Conservation (phyloP, 2,797 vertebrate genomes). For the Silurus lanzhouensis region DNA sequence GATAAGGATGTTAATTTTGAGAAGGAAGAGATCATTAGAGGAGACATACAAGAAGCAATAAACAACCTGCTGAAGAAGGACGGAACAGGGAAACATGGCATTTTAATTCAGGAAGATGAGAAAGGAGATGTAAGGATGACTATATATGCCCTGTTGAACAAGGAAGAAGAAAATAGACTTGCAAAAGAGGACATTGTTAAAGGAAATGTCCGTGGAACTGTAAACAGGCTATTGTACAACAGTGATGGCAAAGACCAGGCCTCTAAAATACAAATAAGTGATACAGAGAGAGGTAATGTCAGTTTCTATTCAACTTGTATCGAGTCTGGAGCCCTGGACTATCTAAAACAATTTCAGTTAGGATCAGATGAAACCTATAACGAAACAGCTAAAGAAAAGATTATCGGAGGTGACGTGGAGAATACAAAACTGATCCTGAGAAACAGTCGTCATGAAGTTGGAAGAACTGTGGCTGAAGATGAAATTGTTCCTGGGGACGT, state of each 20-base stretch:
- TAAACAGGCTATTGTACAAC: conserved; percentile 82
- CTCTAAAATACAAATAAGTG: conserved; percentile 77
- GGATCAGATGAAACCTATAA: conserved; percentile 67
- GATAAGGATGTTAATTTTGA: conserved; percentile 74
- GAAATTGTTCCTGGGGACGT: conserved; percentile 90
- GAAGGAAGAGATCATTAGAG: conserved; percentile 83
- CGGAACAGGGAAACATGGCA: conserved; percentile 81
- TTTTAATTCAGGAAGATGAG: conserved; percentile 92
- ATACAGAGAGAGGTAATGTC: conserved; percentile 88
- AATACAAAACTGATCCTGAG: conserved; percentile 82
- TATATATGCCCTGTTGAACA: conserved; percentile 89
- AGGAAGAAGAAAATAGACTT: conserved; percentile 66
- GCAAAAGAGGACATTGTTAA: conserved; percentile 81
- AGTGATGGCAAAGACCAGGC: conserved; percentile 68
- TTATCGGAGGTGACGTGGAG: conserved; percentile 84
- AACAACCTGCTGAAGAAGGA: conserved; percentile 81
- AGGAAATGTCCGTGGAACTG: conserved; percentile 82
- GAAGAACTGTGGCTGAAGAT: conserved; percentile 80
- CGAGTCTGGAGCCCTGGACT: conserved; percentile 89
- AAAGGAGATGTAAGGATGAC: conserved; percentile 92
- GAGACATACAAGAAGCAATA: conserved; percentile 88
- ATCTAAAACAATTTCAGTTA: conserved; percentile 83
- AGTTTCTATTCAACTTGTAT: conserved; percentile 93
- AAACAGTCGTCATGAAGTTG: conserved; percentile 77
- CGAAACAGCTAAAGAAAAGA: conserved; percentile 71